Conservation (phyloP, 2,797 vertebrate genomes). For the Mallotus villosus region DNA sequence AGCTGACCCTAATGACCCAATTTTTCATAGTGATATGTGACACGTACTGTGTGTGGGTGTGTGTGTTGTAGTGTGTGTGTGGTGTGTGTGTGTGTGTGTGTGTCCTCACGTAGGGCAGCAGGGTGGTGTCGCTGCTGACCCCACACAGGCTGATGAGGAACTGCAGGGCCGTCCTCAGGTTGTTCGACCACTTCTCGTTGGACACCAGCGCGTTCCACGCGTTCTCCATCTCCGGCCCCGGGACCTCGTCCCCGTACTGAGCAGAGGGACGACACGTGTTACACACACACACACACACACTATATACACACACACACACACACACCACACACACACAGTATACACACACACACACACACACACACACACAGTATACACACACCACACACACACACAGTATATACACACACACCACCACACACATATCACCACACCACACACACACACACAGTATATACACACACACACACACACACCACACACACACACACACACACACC, state of each 20-base stretch:
- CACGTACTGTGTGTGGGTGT: background rate
- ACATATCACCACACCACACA: background rate
- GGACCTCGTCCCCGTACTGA: conserved; percentile 97
- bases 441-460: conserved; percentile 8
- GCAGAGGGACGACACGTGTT: background rate
- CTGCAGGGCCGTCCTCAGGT: conserved; percentile 91
- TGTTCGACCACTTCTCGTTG: conserved; percentile 98
- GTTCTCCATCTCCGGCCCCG: conserved; percentile 96
- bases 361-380: conserved; percentile 5
- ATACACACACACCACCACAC: conserved; percentile 2
- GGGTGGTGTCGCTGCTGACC: conserved; percentile 95
- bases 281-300: conserved; percentile 14
- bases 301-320: background rate
- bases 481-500: background rate
- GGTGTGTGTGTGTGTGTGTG: background rate
- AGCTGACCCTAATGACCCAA: background rate
- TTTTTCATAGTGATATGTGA: background rate
- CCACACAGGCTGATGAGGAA: conserved; percentile 98
- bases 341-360: conserved; percentile 1
- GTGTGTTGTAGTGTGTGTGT: background rate
- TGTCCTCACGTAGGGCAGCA: conserved; percentile 89
- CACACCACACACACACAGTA: background rate
- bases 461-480: background rate
- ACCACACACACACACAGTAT: background rate
- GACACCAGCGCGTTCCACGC: conserved; percentile 97